Conservation (phyloP, 2,888 invertebrate species). For the Hedya salicella region DNA sequence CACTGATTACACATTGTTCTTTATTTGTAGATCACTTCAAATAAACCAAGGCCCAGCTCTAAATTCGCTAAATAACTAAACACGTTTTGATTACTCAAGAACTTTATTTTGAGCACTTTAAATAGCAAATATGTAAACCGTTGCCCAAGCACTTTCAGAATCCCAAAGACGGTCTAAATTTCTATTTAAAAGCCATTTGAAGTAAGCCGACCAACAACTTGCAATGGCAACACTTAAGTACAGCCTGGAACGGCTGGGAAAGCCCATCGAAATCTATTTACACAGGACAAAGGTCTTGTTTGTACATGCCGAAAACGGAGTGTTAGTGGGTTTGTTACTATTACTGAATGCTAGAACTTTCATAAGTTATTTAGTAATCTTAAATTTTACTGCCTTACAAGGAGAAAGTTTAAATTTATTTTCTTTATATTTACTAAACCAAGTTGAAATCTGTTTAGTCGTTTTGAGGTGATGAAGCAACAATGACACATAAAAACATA, state of each 20-base stretch:
- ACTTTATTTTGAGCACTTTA: no score
- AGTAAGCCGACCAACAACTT: slow-evolving; percentile 22
- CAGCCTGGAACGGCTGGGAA: slow-evolving; percentile 38
- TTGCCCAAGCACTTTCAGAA: neutral
- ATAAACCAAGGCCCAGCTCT: no score
- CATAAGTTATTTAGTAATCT: neutral
- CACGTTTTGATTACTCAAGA: no score
- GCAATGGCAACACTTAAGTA: slow-evolving; percentile 22
- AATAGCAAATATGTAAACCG: neutral
- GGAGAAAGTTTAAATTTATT: no score
- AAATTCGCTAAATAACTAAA: no score
- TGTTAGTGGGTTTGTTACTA: slow-evolving; percentile 35
- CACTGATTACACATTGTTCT: no score
- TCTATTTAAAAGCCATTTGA: slow-evolving; percentile 20
- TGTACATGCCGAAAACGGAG: slow-evolving; percentile 43
- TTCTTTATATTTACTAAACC: no score
- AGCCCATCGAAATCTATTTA: slow-evolving; percentile 50
- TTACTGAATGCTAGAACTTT: slow-evolving; percentile 33
- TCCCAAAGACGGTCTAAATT: neutral
- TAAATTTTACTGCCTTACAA: no score
- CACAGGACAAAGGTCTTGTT: slow-evolving; percentile 53
- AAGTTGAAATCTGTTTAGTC: no score
- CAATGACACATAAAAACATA: no score
- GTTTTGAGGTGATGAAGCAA: no score
- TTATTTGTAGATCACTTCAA: no score